Conservation (phyloP, 2,113 vertebrate genomes). For the Prunella himalayana region DNA sequence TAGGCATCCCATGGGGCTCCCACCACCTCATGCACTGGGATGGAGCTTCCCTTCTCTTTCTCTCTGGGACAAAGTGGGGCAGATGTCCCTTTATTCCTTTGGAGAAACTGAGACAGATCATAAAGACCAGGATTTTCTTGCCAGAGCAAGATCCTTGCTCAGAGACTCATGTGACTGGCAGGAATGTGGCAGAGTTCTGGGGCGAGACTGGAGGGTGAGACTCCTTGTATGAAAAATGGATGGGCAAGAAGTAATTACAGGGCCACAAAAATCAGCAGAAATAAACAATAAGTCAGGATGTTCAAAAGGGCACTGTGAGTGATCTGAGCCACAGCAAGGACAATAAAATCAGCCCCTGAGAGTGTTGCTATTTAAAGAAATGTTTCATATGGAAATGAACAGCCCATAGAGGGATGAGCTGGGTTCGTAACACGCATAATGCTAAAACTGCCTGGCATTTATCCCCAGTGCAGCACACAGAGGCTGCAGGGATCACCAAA, state of each 20-base stretch:
- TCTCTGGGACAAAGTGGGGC: background rate
- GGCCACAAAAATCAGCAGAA: background rate
- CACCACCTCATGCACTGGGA: background rate
- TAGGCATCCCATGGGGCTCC: background rate
- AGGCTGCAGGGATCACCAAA: background rate
- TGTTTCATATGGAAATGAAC: constrained; percentile 42
- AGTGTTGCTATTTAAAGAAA: constrained; percentile 27
- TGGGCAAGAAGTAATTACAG: background rate
- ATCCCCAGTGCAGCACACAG: background rate
- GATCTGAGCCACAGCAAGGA: constrained; percentile 3
- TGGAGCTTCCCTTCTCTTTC: background rate
- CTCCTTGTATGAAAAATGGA: background rate
- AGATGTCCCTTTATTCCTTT: background rate
- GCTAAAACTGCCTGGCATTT: background rate
- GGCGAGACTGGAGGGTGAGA: background rate
- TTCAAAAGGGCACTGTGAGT: background rate
- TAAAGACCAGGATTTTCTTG: background rate
- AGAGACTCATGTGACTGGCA: background rate
- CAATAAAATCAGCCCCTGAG: constrained; percentile 19
- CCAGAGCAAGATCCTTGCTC: background rate
- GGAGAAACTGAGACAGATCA: background rate
- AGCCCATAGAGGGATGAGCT: background rate
- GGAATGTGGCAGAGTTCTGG: background rate
- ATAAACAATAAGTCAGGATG: background rate
- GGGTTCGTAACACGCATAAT: background rate